phyloP scores from a whole-genome alignment of 1,140 invertebrate species.

The Thereuonema tuberculata region DNA sequence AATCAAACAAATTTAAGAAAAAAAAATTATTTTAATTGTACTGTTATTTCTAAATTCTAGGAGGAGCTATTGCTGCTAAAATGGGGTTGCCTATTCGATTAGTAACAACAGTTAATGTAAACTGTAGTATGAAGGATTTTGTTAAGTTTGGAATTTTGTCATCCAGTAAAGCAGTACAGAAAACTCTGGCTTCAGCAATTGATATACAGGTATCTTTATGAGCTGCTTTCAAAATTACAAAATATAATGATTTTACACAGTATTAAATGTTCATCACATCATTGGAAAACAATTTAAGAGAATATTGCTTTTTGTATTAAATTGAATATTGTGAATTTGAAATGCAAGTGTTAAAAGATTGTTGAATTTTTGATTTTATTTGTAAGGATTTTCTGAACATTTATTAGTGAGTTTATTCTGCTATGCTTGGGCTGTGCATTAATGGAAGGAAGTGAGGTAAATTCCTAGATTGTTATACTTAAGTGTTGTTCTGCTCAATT shows the following conservation, averaged over 20 bases:
- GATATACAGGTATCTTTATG: slow-evolving; percentile 32
- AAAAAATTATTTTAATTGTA: background rate
- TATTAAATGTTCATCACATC: background rate
- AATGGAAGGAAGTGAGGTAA: too few relatives aligned
- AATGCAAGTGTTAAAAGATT: background rate
- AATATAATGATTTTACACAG: background rate
- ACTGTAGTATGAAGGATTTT: slow-evolving; percentile 29
- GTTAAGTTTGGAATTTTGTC: slow-evolving; percentile 26
- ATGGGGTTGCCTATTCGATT: slow-evolving; percentile 35
- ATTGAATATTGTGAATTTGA: background rate
- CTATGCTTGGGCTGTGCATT: too few relatives aligned
- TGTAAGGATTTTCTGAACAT: background rate
- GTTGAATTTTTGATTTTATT: background rate
- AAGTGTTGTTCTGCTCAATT: too few relatives aligned
- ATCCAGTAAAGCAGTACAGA: slow-evolving; percentile 19
- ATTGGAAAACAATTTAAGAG: slow-evolving; percentile 4
- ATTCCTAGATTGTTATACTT: too few relatives aligned
- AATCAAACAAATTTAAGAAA: too few relatives aligned
- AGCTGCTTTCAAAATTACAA: slow-evolving; percentile 1
- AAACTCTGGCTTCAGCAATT: slow-evolving; percentile 35
- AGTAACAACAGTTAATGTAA: slow-evolving; percentile 32
- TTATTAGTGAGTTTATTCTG: too few relatives aligned
- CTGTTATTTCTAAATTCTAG: slow-evolving; percentile 17
- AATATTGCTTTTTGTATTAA: background rate
- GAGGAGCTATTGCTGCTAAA: slow-evolving; percentile 28